phyloP scores from a whole-genome alignment of 2,888 invertebrate genomes.

The Antheraea assamensis region DNA sequence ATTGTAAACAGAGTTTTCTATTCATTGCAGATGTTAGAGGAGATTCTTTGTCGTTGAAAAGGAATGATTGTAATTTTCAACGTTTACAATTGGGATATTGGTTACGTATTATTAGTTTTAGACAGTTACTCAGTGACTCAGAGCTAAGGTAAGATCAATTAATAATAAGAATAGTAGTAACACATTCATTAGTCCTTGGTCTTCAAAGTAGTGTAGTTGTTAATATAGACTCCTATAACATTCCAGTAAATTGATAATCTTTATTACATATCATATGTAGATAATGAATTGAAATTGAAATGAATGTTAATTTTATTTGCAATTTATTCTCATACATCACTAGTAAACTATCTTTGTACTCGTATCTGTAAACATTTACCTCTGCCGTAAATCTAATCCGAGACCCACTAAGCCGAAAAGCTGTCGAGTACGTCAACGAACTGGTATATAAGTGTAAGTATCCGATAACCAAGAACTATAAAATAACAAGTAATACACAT shows the following conservation, averaged over 20 bases:
- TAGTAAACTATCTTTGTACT: too few species aligned
- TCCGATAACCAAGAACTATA: background rate
- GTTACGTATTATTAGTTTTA: constrained; percentile 64
- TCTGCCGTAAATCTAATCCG: background rate
- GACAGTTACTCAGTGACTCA: constrained; percentile 52
- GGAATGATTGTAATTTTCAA: constrained; percentile 60
- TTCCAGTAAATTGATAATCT: background rate
- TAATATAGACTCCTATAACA: background rate
- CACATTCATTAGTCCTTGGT: background rate
- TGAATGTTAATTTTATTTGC: too few species aligned
- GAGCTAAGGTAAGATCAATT: constrained; percentile 47
- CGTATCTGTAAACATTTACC: background rate
- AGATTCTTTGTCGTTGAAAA: constrained; percentile 51
- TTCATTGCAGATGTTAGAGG: constrained; percentile 50
- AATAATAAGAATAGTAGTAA: constrained; percentile 14
- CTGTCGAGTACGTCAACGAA: background rate
- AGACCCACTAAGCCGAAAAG: background rate
- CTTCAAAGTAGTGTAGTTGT: background rate
- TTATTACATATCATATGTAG: background rate
- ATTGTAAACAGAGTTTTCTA: constrained; percentile 2
- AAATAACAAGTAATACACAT: too few species aligned
- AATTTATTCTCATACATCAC: too few species aligned
- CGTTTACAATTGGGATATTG: constrained; percentile 64
- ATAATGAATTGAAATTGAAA: too few species aligned
- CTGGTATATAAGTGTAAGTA: background rate